Evolutionary conservation across 2,888 invertebrate genomes (phyloP).

Genomic region (Galeopsomyia nigrocyanea): DNA sequence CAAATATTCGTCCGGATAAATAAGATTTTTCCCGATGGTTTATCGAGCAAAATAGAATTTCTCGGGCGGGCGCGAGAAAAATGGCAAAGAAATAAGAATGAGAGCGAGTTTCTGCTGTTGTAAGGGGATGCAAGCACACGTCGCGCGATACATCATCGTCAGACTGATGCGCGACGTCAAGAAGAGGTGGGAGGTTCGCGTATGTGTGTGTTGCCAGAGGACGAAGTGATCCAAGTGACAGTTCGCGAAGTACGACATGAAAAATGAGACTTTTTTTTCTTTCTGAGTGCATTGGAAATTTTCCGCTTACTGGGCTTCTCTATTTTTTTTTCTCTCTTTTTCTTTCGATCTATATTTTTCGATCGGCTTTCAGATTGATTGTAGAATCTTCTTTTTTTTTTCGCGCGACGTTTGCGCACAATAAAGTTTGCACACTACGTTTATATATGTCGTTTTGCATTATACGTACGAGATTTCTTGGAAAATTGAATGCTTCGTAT

Average conservation of each 20-base stretch:
- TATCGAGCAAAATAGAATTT: background rate
- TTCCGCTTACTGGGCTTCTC: background rate
- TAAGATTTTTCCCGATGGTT: background rate
- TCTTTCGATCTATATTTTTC: constrained; percentile 6
- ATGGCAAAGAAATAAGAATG: background rate
- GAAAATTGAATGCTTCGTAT: no score
- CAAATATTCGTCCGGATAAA: background rate
- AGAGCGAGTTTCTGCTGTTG: background rate
- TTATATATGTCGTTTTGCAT: no score
- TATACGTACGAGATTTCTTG: no score
- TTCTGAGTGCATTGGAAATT: constrained; percentile 42
- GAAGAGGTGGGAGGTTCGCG: background rate
- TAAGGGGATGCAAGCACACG: constrained; percentile 19
- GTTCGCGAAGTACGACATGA: constrained; percentile 43
- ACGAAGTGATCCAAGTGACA: constrained; percentile 49
- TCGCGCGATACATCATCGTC: constrained; percentile 49
- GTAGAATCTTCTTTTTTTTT: no score
- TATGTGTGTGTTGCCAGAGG: constrained; percentile 11
- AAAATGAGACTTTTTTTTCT: constrained; percentile 48
- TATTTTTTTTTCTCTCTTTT: constrained; percentile 5
- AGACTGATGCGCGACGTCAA: constrained; percentile 39
- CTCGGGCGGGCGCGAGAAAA: background rate
- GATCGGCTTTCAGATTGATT: background rate
- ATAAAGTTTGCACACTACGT: no score
- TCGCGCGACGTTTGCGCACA: no score